Base-by-base conservation (phyloP, 2,797 vertebrate species). In the Peromyscus aztecus region DNA sequence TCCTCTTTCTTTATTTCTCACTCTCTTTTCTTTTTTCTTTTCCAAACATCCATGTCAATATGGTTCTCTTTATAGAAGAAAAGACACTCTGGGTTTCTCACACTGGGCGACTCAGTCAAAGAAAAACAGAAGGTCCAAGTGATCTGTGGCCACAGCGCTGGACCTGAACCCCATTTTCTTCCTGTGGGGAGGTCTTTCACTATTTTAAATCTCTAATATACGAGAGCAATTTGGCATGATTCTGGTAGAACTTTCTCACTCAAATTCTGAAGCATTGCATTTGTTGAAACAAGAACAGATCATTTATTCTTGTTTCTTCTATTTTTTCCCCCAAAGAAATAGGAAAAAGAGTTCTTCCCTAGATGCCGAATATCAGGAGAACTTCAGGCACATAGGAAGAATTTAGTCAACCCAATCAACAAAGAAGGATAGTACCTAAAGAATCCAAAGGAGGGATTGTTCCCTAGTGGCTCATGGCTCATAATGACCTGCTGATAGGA, bases 201-300 rank as follows among this genome's bases (percentile, higher is more conserved):
- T 52, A 49, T 75, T 89, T 89, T 85, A 23, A 89, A 75, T 65
- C 84, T 94, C 67, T 89, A 92, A 89, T 12, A 75, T 31, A 21
- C 65, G 65, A 80, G 49, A 94, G 23, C 40, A 77, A 67, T 43
- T 65, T 16, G 40, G 29, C 27, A 61, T 71, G 37, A 89, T 85
- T 78, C 55, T 52, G 31, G 8, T 34, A 57, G 37, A 84, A 80
- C 61, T 80, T 77, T 63, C 40, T 96, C n/a, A 37, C 24, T 43
- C 71, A 75, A 69, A 71, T 89, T 63, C 84, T 94, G 71, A 94
- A 77, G 61, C 4, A 37, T 57, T 94, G 34, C 29, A 55, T 75
- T 91, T 57, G 29, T 61, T 40, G 69, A 17, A 84, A 61, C n/a
- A 37, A 73, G 31, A 96, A 31, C 34, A 91, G 23, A 57, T 84